Base-by-base conservation (phyloP, 2,113 vertebrate genomes). In the Benitochromis conjunctus region DNA sequence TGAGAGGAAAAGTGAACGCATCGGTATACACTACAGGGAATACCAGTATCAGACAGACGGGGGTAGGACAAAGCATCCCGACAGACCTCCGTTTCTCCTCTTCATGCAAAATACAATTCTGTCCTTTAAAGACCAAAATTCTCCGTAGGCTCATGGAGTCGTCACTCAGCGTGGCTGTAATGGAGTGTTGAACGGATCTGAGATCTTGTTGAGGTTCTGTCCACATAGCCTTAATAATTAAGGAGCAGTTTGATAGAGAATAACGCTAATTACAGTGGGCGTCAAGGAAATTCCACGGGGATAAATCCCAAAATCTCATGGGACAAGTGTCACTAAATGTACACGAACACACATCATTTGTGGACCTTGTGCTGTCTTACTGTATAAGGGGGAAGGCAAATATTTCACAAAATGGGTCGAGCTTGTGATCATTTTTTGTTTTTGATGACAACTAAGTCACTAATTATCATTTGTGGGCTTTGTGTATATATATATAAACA, bases 151-250 rank as follows among this genome's bases (percentile, higher is more conserved):
- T 83, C 55, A 88, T 16, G 74, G 31, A 80, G 64, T 92, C 85
- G 60, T 91, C 89, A 79, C 91, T 82, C n/a, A 16, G 71, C 34
- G 21, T 82, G 76, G 66, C 81, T 89, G 51, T 9, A 83, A 85
- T 24, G 31, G 66, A 85, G 90, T 92, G 88, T 92, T 82, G 89
- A 85, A 64, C 9, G 64, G 14, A 62, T 89, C 81, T 84, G 48
- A 36, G 36, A 86, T 91, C 60, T 57, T 91, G 88, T 88, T 78
- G 57, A 83, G 77, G 58, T 86, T 91, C 74, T 79, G 62, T 91
- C 78, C 2, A 2, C 81, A 21, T 81, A 88, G 55, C 31, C 41
- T 79, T 78, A 69, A 38, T 64, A 85, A 87, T 86, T 77, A 79
- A 81, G 53, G 56, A 82, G 57, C 51, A 76, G 31, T 82, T 82